A percentile compares a stretch with the other conserved stretches of the same genome.
These are phyloP conservation scores for Pelodiscus sinensis DNA, from an alignment of 2,113 vertebrate genomes.

Conservation along the genomic window DNA sequence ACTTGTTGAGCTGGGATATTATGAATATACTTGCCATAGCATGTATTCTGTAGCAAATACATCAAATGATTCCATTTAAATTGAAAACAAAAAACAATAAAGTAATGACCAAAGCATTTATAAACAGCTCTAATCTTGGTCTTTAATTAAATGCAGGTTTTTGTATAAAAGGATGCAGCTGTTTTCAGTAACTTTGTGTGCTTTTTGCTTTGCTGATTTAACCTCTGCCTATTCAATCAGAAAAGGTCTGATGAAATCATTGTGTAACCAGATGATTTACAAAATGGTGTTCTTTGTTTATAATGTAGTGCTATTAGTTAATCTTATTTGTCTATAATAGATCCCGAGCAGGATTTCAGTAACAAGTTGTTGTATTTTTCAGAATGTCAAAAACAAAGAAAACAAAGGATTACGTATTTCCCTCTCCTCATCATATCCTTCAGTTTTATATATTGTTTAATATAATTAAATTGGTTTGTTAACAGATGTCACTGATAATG, in stretches of 20 bases:
- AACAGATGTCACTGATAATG: neutral
- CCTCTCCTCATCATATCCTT: neutral
- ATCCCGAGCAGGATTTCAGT: neutral
- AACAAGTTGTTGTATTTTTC: neutral
- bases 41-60: conserved; percentile 2
- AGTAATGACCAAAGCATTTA: neutral
- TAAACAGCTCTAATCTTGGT: conserved; percentile 3
- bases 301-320: neutral
- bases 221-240: neutral
- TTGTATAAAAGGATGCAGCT: neutral
- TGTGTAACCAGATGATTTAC: neutral
- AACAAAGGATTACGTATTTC: neutral
- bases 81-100: neutral
- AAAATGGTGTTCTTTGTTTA: neutral
- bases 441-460: neutral
- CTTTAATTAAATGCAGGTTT: conserved; percentile 19
- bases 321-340: neutral
- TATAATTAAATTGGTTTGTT: neutral
- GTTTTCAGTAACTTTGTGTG: neutral
- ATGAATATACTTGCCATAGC: neutral
- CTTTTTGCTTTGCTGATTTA: neutral
- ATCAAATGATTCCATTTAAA: neutral
- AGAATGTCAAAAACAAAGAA: neutral
- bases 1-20: neutral
- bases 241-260: neutral